Percentiles rank a stretch among this genome's conserved stretches.
Evolutionary conservation across 2,797 vertebrate genomes (phyloP).

Genomic region (Micromesistius poutassou): DNA sequence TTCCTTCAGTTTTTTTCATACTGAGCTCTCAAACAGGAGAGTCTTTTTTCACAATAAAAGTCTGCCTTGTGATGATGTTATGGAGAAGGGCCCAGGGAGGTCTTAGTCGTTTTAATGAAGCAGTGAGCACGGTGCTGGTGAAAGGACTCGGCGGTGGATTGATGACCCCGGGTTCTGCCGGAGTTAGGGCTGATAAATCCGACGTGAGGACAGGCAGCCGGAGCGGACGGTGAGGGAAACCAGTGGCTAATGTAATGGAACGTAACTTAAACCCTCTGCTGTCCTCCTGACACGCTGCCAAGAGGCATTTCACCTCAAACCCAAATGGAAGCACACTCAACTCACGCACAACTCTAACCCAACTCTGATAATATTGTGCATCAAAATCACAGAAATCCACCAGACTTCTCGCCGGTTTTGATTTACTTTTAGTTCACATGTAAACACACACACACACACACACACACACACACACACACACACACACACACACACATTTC

Average conservation of each 20-base stretch:
- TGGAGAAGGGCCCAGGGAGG: neutral
- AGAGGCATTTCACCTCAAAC: neutral
- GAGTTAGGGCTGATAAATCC: neutral
- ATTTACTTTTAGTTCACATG: no score
- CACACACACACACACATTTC: neutral
- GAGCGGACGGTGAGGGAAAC: neutral
- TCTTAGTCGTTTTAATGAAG: neutral
- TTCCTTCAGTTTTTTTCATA: neutral
- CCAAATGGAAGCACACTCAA: neutral
- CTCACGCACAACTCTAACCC: no score
- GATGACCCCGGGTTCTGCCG: neutral
- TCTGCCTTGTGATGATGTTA: neutral
- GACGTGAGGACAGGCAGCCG: neutral
- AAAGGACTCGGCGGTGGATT: neutral
- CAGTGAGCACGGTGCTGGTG: neutral
- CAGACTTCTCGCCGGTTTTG: neutral
- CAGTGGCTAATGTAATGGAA: neutral
- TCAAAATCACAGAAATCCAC: neutral
- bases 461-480: no score
- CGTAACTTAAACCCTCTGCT: neutral
- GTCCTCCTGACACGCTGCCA: neutral
- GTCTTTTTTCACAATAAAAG: neutral
- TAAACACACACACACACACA: no score
- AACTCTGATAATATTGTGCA: neutral
- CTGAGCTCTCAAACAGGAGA: neutral